Evolutionary conservation across 1,140 invertebrate species (phyloP).

Genomic region (Ceratitis capitata): DNA sequence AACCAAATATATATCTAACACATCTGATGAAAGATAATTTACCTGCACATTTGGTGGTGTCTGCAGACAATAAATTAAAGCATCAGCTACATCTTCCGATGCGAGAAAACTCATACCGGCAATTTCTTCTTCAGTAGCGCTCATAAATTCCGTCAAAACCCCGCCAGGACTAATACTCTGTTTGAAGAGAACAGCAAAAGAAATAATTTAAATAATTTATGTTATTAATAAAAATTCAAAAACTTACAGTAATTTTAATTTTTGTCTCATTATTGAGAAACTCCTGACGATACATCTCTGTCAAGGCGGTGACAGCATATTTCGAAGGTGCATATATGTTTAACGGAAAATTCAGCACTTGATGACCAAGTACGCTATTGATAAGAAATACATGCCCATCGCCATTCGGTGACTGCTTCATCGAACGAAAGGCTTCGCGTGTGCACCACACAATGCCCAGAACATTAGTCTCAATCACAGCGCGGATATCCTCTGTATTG

Average conservation of each 20-base stretch:
- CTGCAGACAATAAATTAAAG: slow-evolving; percentile 70
- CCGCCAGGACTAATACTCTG: slow-evolving; percentile 72
- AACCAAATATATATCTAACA: too few relatives aligned
- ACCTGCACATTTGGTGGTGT: too few relatives aligned
- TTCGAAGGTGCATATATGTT: slow-evolving; percentile 72
- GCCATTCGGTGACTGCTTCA: slow-evolving; percentile 71
- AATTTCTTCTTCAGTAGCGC: slow-evolving; percentile 29
- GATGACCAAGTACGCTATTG: slow-evolving; percentile 45
- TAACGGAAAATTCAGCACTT: slow-evolving; percentile 19
- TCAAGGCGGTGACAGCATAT: slow-evolving; percentile 69
- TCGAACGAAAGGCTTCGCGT: slow-evolving; percentile 71
- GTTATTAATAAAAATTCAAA: not conserved
- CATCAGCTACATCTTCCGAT: slow-evolving; percentile 68
- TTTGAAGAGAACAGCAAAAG: not conserved
- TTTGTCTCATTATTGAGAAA: slow-evolving; percentile 67
- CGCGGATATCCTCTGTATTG: slow-evolving; percentile 44
- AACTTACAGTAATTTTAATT: slow-evolving; percentile 70
- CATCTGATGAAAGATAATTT: too few relatives aligned
- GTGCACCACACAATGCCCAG: slow-evolving; percentile 72
- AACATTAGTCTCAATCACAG: slow-evolving; percentile 72
- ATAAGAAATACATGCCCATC: too few relatives aligned
- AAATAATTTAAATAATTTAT: not conserved
- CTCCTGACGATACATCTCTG: slow-evolving; percentile 71
- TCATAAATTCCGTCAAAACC: slow-evolving; percentile 68
- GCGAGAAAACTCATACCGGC: slow-evolving; percentile 50